Evolutionary conservation across 2,113 vertebrate species (phyloP).

Genomic region (Actinemys pallida): DNA sequence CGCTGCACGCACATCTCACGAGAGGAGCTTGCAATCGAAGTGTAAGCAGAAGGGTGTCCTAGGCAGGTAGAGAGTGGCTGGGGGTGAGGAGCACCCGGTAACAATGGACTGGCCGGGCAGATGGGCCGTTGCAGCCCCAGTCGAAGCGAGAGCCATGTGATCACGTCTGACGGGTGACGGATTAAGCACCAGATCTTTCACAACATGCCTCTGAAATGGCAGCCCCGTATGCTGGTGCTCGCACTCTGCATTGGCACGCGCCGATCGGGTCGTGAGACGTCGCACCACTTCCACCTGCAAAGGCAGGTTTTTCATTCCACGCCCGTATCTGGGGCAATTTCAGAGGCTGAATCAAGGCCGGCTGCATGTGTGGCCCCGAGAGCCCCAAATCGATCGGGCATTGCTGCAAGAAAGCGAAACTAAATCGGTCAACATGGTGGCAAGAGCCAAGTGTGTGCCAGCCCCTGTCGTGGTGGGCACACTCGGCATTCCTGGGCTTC

Average conservation of each 20-base stretch:
- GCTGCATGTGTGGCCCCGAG: fast-evolving
- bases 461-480: background rate
- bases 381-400: background rate
- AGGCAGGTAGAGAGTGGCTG: fast-evolving
- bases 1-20: too few relatives aligned
- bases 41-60: background rate
- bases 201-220: background rate
- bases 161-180: fast-evolving
- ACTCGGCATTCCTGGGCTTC: too few relatives aligned
- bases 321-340: background rate
- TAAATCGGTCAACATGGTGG: background rate
- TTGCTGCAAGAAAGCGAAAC: background rate
- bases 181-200: fast-evolving
- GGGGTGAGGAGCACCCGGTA: background rate
- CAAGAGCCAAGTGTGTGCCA: background rate
- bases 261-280: fast-evolving
- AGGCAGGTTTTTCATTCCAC: fast-evolving
- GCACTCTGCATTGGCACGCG: fast-evolving
- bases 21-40: too few relatives aligned
- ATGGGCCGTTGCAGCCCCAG: fast-evolving
- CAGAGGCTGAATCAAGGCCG: background rate
- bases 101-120: fast-evolving
- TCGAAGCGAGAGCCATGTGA: fast-evolving
- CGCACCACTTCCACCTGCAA: fast-evolving
- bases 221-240: background rate